phyloP scores from a whole-genome alignment of 2,113 vertebrate species.

The Pelvicachromis taeniatus region DNA sequence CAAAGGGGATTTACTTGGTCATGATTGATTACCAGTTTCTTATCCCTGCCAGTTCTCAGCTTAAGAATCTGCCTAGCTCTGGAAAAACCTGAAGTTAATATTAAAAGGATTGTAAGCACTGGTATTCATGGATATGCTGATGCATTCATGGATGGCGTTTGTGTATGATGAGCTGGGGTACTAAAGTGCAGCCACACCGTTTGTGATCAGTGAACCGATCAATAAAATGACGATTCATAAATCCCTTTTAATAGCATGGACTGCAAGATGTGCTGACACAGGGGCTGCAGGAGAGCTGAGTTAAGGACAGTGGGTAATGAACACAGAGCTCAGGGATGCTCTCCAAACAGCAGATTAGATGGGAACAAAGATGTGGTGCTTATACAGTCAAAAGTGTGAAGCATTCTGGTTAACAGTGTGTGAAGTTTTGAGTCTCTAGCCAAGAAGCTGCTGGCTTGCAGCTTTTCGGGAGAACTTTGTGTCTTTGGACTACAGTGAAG shows the following conservation, averaged over 20 bases:
- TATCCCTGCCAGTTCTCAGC: neutral
- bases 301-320: constrained; percentile 17
- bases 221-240: constrained; percentile 44
- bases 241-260: constrained; percentile 20
- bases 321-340: neutral
- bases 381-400: neutral
- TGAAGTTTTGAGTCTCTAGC: neutral
- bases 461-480: neutral
- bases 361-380: neutral
- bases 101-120: neutral
- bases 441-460: neutral
- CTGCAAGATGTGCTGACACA: constrained; percentile 40
- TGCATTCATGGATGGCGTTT: neutral
- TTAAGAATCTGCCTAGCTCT: neutral
- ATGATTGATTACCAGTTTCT: neutral
- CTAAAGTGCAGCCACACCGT: neutral
- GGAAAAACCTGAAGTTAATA: neutral
- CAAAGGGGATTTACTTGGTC: neutral
- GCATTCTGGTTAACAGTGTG: neutral
- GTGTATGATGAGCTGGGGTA: neutral
- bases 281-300: neutral
- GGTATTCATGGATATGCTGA: neutral
- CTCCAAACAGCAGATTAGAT: constrained; percentile 22
- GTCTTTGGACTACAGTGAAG: neutral
- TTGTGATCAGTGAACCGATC: constrained; percentile 10